phyloP scores from a whole-genome alignment of 1,140 invertebrate genomes.

The Scaptomyza pallida region DNA sequence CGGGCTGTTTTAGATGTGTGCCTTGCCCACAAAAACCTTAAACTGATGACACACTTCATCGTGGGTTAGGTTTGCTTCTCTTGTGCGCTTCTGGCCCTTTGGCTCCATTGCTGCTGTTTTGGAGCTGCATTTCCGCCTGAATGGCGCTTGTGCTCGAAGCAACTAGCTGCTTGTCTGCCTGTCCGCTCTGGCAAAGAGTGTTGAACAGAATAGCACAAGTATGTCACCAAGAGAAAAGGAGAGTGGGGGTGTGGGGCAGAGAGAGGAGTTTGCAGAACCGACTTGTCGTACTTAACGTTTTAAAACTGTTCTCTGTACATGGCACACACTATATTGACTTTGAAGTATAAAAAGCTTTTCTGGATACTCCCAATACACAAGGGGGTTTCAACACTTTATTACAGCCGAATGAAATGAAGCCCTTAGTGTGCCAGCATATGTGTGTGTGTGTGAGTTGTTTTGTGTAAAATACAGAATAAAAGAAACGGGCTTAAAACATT shows the following conservation, averaged over 20 bases:
- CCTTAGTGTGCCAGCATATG: slow-evolving; percentile 5
- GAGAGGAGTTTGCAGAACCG: not conserved
- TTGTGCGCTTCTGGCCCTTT: slow-evolving; percentile 52
- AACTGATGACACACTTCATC: slow-evolving; percentile 81
- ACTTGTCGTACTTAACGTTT: slow-evolving; percentile 71
- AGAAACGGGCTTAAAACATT: slow-evolving; percentile 19
- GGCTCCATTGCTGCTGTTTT: slow-evolving; percentile 51
- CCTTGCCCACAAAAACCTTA: slow-evolving; percentile 78
- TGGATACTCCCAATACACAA: slow-evolving; percentile 72
- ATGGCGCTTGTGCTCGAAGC: slow-evolving; percentile 73
- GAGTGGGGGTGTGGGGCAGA: no score
- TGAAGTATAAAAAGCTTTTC: slow-evolving; percentile 80
- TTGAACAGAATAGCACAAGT: slow-evolving; percentile 54
- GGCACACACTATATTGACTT: slow-evolving; percentile 78
- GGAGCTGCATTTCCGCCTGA: slow-evolving; percentile 78
- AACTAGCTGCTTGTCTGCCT: slow-evolving; percentile 60
- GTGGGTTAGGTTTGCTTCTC: slow-evolving; percentile 71
- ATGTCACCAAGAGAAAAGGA: slow-evolving; percentile 51
- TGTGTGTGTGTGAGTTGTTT: not conserved
- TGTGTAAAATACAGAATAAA: slow-evolving; percentile 30
- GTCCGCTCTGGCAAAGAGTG: slow-evolving; percentile 1
- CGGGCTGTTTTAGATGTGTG: not conserved
- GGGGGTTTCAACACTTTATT: slow-evolving; percentile 68
- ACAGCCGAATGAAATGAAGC: slow-evolving; percentile 34
- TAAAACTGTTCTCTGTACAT: slow-evolving; percentile 73